Evolutionary conservation across 2,113 vertebrate species (phyloP), one percentile per base, ranked within the genome.

Genomic region (Taurulus bubalis): DNA sequence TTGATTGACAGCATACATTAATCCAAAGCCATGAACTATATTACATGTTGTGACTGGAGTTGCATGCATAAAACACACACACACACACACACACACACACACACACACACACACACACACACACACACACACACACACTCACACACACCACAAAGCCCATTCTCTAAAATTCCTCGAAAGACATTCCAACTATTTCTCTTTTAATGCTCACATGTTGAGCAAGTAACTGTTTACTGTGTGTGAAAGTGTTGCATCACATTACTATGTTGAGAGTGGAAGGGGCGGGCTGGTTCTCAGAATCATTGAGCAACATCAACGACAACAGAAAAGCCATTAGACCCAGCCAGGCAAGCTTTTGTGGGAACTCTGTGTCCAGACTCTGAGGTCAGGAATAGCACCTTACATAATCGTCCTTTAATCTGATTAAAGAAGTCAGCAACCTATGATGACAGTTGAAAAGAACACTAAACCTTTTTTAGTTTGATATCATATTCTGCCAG

Each of bases 241-340:
- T 47, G 64, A 24, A 3, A 30, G 55, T 71, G 18, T 62, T 67
- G 20, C 24, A n/a, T 32, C 45, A 51, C 55, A 5, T 56, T 14
- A 59, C 26, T 18, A 59, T 59, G 56, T 71, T 77, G 56, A 14
- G 32, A 59, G 72, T 80, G 38, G 15, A 14, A 5, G 26, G 40
- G 26, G 15, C 15, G 26, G 47, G 22, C 32, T 69, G 30, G 6
- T 89, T 90, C 91, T 84, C 53, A 82, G 87, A 93, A 93, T 71
- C 30, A 65, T 58, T 85, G 68, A 53, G 89, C 40, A 88, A 86
- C 59, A 81, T 28, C 56, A 75, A 49, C n/a, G 80, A 34, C 53
- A 49, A 28, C 62, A 11, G n/a, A 55, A 55, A 24, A 26, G 53
- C 45, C 30, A 62, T 49, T 62, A 47, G 59, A 69, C 42, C 40